Evolutionary conservation across 1,140 invertebrate genomes (phyloP).

Genomic region (Cecropterus lyciades): DNA sequence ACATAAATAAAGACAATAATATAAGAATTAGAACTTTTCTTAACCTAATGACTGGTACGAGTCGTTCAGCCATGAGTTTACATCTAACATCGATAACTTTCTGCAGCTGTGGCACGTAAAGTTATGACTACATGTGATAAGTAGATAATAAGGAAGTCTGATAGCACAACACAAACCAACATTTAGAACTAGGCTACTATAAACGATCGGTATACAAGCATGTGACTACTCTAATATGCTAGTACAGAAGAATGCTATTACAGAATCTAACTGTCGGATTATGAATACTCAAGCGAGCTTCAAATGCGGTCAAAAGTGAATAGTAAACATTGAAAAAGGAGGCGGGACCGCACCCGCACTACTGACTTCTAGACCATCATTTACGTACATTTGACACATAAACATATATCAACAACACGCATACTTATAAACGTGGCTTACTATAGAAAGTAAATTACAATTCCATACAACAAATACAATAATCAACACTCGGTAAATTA

Average conservation of each 20-base stretch:
- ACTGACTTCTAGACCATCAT: slow-evolving; percentile 41
- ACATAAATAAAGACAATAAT: slow-evolving; percentile 68
- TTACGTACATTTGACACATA: slow-evolving; percentile 56
- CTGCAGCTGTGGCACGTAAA: slow-evolving; percentile 62
- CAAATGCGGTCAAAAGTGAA: slow-evolving; percentile 36
- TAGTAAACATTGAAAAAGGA: slow-evolving; percentile 20
- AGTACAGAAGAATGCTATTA: too few relatives aligned
- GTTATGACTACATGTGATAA: slow-evolving; percentile 46
- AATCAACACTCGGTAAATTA: slow-evolving; percentile 71
- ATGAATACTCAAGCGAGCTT: slow-evolving; percentile 40
- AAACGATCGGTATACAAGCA: slow-evolving; percentile 46
- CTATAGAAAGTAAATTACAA: slow-evolving; percentile 64
- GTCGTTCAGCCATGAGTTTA: slow-evolving; percentile 71
- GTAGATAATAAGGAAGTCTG: slow-evolving; percentile 34
- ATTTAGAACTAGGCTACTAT: slow-evolving; percentile 50
- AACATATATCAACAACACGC: slow-evolving; percentile 64
- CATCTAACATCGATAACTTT: slow-evolving; percentile 63
- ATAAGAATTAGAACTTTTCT: slow-evolving; percentile 63
- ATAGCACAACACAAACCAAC: slow-evolving; percentile 48
- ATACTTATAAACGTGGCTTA: slow-evolving; percentile 54
- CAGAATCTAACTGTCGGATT: slow-evolving; percentile 17
- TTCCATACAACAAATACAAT: slow-evolving; percentile 72
- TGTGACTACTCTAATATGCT: slow-evolving; percentile 43
- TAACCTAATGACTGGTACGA: slow-evolving; percentile 76
- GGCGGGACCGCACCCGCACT: slow-evolving; percentile 38